Evolutionary conservation across 2,888 invertebrate species (phyloP), one percentile per base, ranked within the genome.

Genomic region (Habrosyne pyritoides): DNA sequence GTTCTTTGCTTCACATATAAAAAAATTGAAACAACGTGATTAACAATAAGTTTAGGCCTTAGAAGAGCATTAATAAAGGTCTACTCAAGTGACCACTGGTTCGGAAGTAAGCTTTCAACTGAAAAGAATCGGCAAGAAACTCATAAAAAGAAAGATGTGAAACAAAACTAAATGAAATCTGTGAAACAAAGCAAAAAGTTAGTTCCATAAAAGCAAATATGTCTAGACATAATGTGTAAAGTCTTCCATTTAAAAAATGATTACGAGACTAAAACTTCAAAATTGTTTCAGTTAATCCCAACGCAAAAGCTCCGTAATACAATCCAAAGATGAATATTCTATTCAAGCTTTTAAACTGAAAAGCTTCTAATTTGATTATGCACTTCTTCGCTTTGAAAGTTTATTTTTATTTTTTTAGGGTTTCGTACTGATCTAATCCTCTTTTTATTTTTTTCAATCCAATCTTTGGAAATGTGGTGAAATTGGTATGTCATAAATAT

Each of bases 161-260:
- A 28, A 28, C 6, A 33, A n/a, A 4, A 33, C 3, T 0, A 6
- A n/a, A n/a, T n/a, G 5, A 6, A 5, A n/a, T 2, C 1, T 2
- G 5, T 33, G 4, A 33, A 3, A 33, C 6, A 1, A 5, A 5
- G n/a, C 4, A 33, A n/a, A 2, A 33, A 33, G 33, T 33, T 33
- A 33, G n/a, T 33, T 6, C 33, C 33, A n/a, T 33, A 14, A 47
- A 47, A 52, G 33, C 36, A 53, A 48, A 42, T 28, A 46, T 12
- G 49, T 18, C 51, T 51, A n/a, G 42, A 28, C 30, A 52, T 30
- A 46, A 42, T 52, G 52, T 49, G 33, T 10, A 28, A 49, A 52
- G 36, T 46, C 33, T 46, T 46, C 46, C 50, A 28, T 22, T 52
- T 49, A 21, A 49, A 53, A 24, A 53, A 42, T 18, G 42, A 18